phyloP scores from a whole-genome alignment of 2,797 vertebrate genomes.

The Delichon dasypus region DNA sequence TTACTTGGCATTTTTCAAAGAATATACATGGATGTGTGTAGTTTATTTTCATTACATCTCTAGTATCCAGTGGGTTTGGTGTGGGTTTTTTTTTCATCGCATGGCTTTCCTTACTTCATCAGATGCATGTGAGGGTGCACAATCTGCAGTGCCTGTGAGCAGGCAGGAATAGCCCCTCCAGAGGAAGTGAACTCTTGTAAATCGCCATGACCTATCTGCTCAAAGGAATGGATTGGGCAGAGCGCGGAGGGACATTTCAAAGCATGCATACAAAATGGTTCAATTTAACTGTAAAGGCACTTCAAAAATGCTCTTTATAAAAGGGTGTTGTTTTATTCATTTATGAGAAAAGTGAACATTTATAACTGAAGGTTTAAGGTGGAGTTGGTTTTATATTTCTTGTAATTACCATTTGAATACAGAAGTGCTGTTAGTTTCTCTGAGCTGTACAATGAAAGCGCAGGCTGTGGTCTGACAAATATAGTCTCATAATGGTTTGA shows the following conservation, averaged over 20 bases:
- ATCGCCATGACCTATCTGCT: accelerated
- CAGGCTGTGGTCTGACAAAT: slow-evolving; percentile 33
- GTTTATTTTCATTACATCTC: background rate
- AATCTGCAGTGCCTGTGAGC: background rate
- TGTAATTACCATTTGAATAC: slow-evolving; percentile 28
- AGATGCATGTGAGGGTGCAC: background rate
- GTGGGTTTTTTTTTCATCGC: accelerated
- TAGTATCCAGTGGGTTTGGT: background rate
- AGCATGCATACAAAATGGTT: background rate
- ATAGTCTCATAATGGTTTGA: slow-evolving; percentile 29
- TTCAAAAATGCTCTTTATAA: background rate
- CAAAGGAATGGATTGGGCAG: background rate
- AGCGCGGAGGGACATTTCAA: accelerated
- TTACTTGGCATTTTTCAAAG: background rate
- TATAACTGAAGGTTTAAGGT: background rate
- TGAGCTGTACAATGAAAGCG: background rate
- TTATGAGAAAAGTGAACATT: slow-evolving; percentile 23
- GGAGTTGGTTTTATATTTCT: background rate
- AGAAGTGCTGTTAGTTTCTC: slow-evolving; percentile 30
- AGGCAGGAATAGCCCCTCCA: background rate
- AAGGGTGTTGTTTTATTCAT: background rate
- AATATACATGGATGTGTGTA: background rate
- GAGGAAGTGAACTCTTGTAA: background rate
- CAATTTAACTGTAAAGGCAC: background rate
- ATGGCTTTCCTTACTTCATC: background rate